A percentile compares a stretch with the other conserved stretches of the same genome.
Conservation (phyloP, 2,888 invertebrate genomes). For the Cerastoderma edule region DNA sequence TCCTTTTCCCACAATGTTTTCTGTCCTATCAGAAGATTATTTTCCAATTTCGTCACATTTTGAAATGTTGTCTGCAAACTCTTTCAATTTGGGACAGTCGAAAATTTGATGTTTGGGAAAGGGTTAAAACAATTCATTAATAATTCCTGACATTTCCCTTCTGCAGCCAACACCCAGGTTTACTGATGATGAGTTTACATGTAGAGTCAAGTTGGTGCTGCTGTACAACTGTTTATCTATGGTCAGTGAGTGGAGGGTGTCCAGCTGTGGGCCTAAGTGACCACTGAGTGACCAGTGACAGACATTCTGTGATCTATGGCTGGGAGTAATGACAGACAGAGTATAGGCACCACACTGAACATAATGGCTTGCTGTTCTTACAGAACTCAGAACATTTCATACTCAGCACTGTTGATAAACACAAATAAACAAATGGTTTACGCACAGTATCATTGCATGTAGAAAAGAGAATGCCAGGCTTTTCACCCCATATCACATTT, state of each 20-base stretch:
- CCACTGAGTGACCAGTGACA: no score
- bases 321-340: background rate
- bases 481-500: no score
- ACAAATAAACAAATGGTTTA: no score
- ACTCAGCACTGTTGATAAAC: no score
- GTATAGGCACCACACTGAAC: background rate
- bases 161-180: no score
- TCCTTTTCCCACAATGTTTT: constrained; percentile 7
- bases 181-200: no score
- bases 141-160: background rate
- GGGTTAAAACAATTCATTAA: background rate
- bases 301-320: constrained; percentile 2
- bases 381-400: no score
- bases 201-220: no score
- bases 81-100: background rate
- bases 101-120: background rate
- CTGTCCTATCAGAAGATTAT: background rate
- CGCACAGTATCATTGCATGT: no score
- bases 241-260: background rate
- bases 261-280: constrained; percentile 12
- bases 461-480: no score
- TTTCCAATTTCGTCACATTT: background rate
- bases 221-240: background rate
- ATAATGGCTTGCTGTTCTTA: no score
- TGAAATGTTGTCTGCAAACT: background rate